These are phyloP conservation scores for Lottia scabra DNA, from an alignment of 2,888 invertebrate species.

Conservation along the genomic window DNA sequence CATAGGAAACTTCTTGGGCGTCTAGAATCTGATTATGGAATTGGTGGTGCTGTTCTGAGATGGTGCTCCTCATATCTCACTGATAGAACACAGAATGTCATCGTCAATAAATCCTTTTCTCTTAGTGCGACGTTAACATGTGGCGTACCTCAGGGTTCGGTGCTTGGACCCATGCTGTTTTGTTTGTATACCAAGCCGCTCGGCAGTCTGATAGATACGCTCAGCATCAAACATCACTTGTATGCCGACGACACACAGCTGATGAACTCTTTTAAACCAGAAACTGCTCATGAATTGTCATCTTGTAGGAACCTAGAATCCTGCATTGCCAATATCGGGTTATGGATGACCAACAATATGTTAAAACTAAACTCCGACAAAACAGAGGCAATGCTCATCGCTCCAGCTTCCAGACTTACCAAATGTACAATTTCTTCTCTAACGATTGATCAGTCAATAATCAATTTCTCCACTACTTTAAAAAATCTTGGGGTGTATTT, in stretches of 20 bases:
- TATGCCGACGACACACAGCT: conserved; percentile 31
- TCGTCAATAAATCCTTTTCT: conserved; percentile 12
- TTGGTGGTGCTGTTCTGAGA: conserved; percentile 21
- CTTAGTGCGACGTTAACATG: neutral
- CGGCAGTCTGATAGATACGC: conserved; percentile 25
- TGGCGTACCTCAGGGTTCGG: conserved; percentile 8
- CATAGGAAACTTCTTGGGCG: conserved; percentile 18
- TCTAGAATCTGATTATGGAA: conserved; percentile 11
- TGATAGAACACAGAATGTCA: conserved; percentile 20
- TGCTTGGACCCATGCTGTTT: conserved; percentile 22
- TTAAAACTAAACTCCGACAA: conserved; percentile 22
- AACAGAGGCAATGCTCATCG: conserved; percentile 13
- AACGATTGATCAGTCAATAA: neutral
- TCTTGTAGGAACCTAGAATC: neutral
- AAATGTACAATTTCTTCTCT: neutral
- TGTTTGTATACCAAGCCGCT: conserved; percentile 26
- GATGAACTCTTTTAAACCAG: conserved; percentile 21
- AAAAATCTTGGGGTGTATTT: conserved; percentile 24
- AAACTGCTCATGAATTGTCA: neutral
- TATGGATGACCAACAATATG: conserved; percentile 26
- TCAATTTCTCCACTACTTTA: neutral
- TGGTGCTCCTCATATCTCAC: conserved; percentile 30
- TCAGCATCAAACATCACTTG: conserved; percentile 29
- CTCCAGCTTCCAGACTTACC: neutral
- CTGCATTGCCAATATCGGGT: conserved; percentile 3